Conservation (phyloP, 2,797 vertebrate species). For the Thalassophryne amazonica region DNA sequence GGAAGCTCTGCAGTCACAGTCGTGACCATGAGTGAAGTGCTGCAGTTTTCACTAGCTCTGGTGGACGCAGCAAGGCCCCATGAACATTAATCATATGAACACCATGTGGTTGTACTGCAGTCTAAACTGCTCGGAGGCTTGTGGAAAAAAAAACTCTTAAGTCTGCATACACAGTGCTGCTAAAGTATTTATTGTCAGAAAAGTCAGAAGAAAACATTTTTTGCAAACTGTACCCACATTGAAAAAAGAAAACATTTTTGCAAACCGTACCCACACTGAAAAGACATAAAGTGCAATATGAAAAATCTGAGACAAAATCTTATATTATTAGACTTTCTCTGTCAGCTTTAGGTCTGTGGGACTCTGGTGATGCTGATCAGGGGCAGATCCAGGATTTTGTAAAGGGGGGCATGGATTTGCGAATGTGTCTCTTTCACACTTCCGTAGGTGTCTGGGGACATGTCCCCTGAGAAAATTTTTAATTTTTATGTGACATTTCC, state of each 20-base stretch:
- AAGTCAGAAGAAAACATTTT: neutral
- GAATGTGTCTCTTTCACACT: no score
- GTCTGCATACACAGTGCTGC: neutral
- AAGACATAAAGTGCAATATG: neutral
- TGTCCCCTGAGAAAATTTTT: no score
- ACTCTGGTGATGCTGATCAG: neutral
- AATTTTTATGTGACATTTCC: no score
- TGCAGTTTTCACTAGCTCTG: neutral
- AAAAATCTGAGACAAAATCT: neutral
- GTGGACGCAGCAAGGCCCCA: neutral
- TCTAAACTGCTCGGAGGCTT: neutral
- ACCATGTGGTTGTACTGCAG: neutral
- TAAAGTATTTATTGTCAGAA: conserved; percentile 36
- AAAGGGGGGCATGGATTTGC: no score
- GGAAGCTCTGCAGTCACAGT: no score
- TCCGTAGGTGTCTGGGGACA: no score
- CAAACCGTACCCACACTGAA: neutral
- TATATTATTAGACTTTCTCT: neutral
- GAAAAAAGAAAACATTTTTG: neutral
- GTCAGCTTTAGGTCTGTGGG: neutral
- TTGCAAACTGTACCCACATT: neutral
- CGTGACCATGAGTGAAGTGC: no score
- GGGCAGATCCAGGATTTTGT: no score
- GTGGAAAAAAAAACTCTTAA: neutral
- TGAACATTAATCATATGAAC: neutral